These are phyloP conservation scores for Anas flavirostris DNA, from an alignment of 2,797 vertebrate genomes.

Conservation along the genomic window DNA sequence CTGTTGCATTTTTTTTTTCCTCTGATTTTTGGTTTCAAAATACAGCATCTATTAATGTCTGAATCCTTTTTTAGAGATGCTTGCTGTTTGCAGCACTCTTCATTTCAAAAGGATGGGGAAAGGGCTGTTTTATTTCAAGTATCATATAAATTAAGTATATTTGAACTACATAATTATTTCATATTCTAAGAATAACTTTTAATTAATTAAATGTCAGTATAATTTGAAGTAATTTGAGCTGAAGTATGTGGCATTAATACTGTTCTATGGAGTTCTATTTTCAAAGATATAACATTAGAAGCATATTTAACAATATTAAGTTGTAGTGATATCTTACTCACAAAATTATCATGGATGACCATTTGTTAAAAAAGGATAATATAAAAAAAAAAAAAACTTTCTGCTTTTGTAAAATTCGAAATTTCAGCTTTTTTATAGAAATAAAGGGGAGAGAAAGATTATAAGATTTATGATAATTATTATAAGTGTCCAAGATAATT, in stretches of 20 bases:
- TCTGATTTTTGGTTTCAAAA: neutral
- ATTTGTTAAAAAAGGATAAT: neutral
- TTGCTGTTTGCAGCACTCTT: neutral
- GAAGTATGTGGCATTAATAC: neutral
- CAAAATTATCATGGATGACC: neutral
- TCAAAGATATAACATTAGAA: neutral
- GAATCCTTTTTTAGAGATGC: neutral
- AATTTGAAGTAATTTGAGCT: neutral
- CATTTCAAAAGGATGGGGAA: neutral
- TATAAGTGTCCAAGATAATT: neutral
- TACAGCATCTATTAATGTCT: neutral
- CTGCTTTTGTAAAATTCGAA: neutral
- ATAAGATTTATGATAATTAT: neutral
- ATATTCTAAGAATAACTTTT: neutral
- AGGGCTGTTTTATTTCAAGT: neutral
- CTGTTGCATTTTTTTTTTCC: neutral
- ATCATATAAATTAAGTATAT: neutral
- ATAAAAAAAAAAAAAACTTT: neutral
- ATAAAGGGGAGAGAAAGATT: neutral
- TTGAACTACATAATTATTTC: constrained; percentile 15
- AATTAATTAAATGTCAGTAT: constrained; percentile 23
- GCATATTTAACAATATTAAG: neutral
- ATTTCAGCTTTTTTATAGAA: neutral
- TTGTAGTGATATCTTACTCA: neutral
- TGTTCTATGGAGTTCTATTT: neutral